A percentile compares a stretch with the other conserved stretches of the same genome.
These are phyloP conservation scores for Lasius platythorax DNA, from an alignment of 2,888 invertebrate genomes.

Conservation along the genomic window DNA sequence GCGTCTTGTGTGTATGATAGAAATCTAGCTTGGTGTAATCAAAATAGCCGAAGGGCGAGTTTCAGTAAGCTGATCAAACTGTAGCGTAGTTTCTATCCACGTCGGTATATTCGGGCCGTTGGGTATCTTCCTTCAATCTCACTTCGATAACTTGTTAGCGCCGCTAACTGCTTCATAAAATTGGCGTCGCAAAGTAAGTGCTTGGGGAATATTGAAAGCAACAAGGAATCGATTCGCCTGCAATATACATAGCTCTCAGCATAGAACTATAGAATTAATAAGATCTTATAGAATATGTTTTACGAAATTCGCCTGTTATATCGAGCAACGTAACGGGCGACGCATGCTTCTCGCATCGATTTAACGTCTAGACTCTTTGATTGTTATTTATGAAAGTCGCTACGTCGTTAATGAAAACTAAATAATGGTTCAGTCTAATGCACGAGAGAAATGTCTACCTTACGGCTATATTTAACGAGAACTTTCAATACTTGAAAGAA, in stretches of 20 bases:
- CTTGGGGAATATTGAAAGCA: constrained; percentile 53
- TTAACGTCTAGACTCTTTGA: constrained; percentile 48
- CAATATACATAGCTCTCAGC: neutral
- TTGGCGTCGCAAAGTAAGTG: constrained; percentile 71
- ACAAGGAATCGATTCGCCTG: constrained; percentile 34
- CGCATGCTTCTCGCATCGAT: constrained; percentile 46
- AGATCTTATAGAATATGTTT: constrained; percentile 23
- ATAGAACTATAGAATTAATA: neutral
- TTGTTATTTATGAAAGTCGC: constrained; percentile 60
- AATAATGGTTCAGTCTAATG: constrained; percentile 51
- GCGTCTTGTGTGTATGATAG: constrained; percentile 31
- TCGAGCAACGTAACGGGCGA: neutral
- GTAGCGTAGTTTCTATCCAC: constrained; percentile 67
- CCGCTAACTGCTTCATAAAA: constrained; percentile 74
- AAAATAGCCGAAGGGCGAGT: constrained; percentile 71
- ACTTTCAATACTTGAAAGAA: constrained; percentile 17
- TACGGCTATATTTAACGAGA: neutral
- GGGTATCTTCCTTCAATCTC: constrained; percentile 76
- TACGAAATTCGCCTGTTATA: constrained; percentile 6
- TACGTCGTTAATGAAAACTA: constrained; percentile 59
- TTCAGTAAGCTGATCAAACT: constrained; percentile 76
- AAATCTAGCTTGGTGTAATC: constrained; percentile 63
- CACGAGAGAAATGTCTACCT: constrained; percentile 12
- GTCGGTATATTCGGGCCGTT: constrained; percentile 50
- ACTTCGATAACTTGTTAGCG: constrained; percentile 73